Base-by-base conservation (phyloP, 2,113 vertebrate species). In the Lophius piscatorius region DNA sequence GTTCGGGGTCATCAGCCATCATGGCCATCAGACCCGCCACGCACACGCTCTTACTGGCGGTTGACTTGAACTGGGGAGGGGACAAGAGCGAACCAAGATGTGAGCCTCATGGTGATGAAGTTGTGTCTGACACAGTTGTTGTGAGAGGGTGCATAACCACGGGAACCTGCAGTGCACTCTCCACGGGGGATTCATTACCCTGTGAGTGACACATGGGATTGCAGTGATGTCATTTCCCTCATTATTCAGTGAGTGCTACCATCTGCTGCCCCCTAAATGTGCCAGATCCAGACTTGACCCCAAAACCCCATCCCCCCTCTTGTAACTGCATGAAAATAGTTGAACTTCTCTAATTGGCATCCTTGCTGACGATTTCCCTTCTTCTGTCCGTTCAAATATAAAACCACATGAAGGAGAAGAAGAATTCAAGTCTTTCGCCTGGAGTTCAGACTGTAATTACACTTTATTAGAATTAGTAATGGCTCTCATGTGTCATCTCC, bases 11-110 rank as follows among this genome's bases (percentile, higher is more conserved):
- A 54, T 99, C 97, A 1, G 96, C 94, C 96, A 98, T 98, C 93
- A 98, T 95, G 65, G 94, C 94, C 97, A 99, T 99, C 81, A 98
- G 94, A 24, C 97, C 97, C 36, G 97, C 91, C 54, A 99, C 95
- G 1, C 94, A 95, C 41, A 94, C 90, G 0, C 85, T 94, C 89
- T 99, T 99, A 85, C 92, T 97, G 2, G 95, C 94, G 0, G 92
- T 95, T 8, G 97, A 97, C 83, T 99, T 99, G 90, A 99, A 99
- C 97, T 99, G 86, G 11, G 9, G 3, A 6, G 50, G 48, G 14
- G 42, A 49, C 2, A 44, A 29, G 1, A 5, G 20, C 23, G 60
- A 73, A 47, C 16, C 16, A 5, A 11, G 21, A 71, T 31, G 9
- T 10, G 5, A 10, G 3, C 29, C 11, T 31, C 29, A 31, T 31